Evolutionary conservation across 2,797 vertebrate species (phyloP), one percentile per base, ranked within the genome.

Genomic region (Cyprinella venusta): DNA sequence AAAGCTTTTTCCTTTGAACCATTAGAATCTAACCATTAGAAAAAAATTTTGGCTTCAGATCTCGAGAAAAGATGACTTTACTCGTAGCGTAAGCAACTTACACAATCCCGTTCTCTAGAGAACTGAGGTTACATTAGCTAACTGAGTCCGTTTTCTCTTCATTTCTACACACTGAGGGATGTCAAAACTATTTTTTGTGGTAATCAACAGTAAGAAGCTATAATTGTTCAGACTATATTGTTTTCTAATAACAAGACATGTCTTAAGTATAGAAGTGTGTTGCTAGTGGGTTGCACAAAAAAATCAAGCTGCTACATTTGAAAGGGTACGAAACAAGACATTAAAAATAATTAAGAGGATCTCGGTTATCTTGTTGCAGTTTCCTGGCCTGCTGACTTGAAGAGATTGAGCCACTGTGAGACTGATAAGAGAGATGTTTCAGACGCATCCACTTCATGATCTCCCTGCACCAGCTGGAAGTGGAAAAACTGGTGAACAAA

Each of bases 321-420:
- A 82, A 75, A 38, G 71, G 8, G 48, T 42, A 52, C 4, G 19
- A 67, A 76, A 75, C n/a, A 65, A 61, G 61, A 15, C 70, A 76
- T 82, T 67, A 67, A 67, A 52, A 74, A 76, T 75, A 67, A 76
- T 82, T 50, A 56, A 42, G 71, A 68, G 61, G n/a, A 74, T 38
- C 56, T 38, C 2, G 10, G 54, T 19, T 38, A 45, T 80, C 40
- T 48, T 48, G 30, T 70, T 48, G 54, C 79, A 38, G 30, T 48
- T 65, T 65, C 2, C 71, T 40, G 18, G 26, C 30, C 59, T 30
- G 48, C 24, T 82, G 71, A 67, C 50, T 76, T 52, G 4, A 80
- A 68, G 36, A 71, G 36, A 76, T 64, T 30, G 30, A 52, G 38
- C 33, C 21, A 21, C 40, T 48, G 26, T 71, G 13, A 61, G 40